These are phyloP conservation scores for Ellobius talpinus DNA, from an alignment of 2,113 vertebrate genomes.

Conservation along the genomic window DNA sequence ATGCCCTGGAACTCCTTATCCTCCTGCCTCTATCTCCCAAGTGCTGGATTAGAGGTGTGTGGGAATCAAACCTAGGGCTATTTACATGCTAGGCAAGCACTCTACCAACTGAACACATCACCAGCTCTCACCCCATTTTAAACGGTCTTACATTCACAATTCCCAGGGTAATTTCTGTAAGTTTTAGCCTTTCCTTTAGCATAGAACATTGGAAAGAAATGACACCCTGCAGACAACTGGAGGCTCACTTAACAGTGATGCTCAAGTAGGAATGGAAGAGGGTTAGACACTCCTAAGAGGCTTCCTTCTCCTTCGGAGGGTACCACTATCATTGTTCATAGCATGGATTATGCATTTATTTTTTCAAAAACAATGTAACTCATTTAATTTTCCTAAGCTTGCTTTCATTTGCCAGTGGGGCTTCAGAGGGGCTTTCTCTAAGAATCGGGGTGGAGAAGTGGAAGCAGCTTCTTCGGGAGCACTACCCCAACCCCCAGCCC, in stretches of 20 bases:
- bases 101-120: neutral
- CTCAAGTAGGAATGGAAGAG: neutral
- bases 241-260: neutral
- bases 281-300: neutral
- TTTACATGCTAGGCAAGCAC: neutral
- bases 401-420: constrained; percentile 49
- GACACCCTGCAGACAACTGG: neutral
- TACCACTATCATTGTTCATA: neutral
- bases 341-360: constrained; percentile 19
- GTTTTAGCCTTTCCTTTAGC: neutral
- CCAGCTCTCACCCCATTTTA: neutral
- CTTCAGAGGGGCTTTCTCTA: neutral
- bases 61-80: neutral
- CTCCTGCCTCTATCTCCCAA: neutral
- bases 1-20: neutral
- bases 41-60: neutral
- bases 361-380: constrained; percentile 39
- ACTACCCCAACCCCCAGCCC: neutral
- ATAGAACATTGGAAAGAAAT: neutral
- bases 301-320: neutral
- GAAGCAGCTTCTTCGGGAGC: neutral
- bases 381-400: constrained; percentile 56
- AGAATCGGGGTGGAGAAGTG: neutral
- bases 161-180: neutral
- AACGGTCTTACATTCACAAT: neutral